Conservation (phyloP, 2,888 invertebrate genomes). For the Catocala nupta region DNA sequence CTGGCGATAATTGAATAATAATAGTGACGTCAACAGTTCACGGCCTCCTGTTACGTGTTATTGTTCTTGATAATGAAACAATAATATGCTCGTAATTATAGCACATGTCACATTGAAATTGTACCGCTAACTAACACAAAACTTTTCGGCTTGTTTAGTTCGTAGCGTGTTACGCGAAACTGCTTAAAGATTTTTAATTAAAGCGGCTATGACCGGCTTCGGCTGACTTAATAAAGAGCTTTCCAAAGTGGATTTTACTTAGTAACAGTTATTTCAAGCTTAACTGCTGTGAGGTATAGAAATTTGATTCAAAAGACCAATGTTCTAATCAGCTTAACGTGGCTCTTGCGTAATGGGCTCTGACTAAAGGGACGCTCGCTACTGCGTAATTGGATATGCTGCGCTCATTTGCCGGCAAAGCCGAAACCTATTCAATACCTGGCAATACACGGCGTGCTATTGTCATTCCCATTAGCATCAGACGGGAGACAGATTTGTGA, state of each 20-base stretch:
- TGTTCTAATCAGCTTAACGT: slow-evolving; percentile 68
- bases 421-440: slow-evolving; percentile 71
- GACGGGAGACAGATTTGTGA: slow-evolving; percentile 34
- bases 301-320: slow-evolving; percentile 56
- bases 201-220: not conserved
- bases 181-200: not conserved
- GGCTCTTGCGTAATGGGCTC: slow-evolving; percentile 58
- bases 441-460: slow-evolving; percentile 53
- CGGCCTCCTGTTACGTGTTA: slow-evolving; percentile 63
- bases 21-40: slow-evolving; percentile 70
- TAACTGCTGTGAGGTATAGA: slow-evolving; percentile 36
- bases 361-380: slow-evolving; percentile 54
- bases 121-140: slow-evolving; percentile 27
- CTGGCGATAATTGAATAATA: slow-evolving; percentile 74
- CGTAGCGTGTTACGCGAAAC: not conserved
- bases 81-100: slow-evolving; percentile 48
- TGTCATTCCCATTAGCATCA: slow-evolving; percentile 53
- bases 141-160: slow-evolving; percentile 7
- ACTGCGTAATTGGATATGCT: slow-evolving; percentile 73
- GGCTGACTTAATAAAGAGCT: not conserved
- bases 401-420: slow-evolving; percentile 68
- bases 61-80: slow-evolving; percentile 62
- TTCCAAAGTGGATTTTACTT: not conserved
- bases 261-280: slow-evolving; percentile 12
- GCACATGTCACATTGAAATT: slow-evolving; percentile 42